phyloP scores from a whole-genome alignment of 2,888 invertebrate species.

The Deilephila porcellus region DNA sequence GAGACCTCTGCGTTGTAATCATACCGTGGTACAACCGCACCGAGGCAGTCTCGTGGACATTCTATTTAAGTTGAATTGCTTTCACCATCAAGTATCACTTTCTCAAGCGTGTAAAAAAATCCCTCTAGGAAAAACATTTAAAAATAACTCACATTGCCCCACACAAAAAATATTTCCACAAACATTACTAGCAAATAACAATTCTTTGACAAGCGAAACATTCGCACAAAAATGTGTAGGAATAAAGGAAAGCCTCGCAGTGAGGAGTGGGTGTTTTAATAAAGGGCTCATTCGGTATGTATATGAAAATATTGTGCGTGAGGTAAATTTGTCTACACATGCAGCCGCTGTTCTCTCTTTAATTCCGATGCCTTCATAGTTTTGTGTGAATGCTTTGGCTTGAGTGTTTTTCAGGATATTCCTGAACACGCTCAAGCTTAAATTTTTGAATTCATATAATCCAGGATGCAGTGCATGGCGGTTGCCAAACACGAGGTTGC shows the following conservation, averaged over 20 bases:
- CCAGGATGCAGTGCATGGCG: too few species aligned
- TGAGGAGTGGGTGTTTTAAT: slow-evolving; percentile 14
- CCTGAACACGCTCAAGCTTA: too few species aligned
- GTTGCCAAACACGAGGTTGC: too few species aligned
- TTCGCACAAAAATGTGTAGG: not conserved
- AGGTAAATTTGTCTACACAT: slow-evolving; percentile 41
- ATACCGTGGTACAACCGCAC: too few species aligned
- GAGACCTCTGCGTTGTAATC: too few species aligned
- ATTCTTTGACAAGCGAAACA: slow-evolving; percentile 8
- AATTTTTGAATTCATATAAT: too few species aligned
- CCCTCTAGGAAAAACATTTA: not conserved
- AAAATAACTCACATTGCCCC: not conserved
- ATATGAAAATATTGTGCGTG: slow-evolving; percentile 28
- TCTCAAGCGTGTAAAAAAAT: too few species aligned
- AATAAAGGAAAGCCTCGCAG: slow-evolving; percentile 4
- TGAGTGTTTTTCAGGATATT: not conserved
- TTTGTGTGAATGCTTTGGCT: slow-evolving; percentile 29
- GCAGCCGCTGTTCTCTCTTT: slow-evolving; percentile 44
- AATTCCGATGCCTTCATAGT: slow-evolving; percentile 47
- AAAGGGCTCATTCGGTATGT: slow-evolving; percentile 10
- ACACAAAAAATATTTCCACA: not conserved
- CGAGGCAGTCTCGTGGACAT: too few species aligned
- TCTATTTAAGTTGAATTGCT: too few species aligned
- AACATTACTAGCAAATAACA: slow-evolving; percentile 6
- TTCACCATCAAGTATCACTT: too few species aligned